Base-by-base conservation (phyloP, 2,113 vertebrate species). In the Aegotheles bennettii region DNA sequence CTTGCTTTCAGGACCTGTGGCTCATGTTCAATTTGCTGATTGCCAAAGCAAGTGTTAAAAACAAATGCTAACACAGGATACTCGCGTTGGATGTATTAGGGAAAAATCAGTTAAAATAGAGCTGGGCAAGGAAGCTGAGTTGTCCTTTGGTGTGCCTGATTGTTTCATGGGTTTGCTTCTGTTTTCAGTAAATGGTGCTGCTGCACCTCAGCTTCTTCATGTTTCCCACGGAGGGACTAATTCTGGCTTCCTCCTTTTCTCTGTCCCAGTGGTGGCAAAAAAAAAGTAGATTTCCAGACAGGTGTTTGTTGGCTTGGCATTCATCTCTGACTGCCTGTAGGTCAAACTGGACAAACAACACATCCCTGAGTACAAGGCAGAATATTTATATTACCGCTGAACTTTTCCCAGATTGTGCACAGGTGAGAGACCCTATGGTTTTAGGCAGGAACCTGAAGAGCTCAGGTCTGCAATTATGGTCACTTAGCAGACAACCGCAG, bases 401-500 rank as follows among this genome's bases (percentile, higher is more conserved):
- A 14, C 56, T 61, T 57, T 57, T 65, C 81, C 64, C 92, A 87
- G 85, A 33, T 56, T 75, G 69, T 25, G 56, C 88, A 33, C 64
- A 74, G 90, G 76, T 96, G 85, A 97, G 92, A 74, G 79, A 65
- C 75, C 82, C 82, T 40, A 26, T 69, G 65, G 82, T 86, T 82
- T 84, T 75, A 86, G 83, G 33, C 90, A 90, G 87, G 33, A 86
- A 76, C 79, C 57, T 57, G 83, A 90, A n/a, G 35, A 60, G 81
- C 85, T 73, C 60, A 20, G 60, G 60, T 81, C 79, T 51, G 84
- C 89, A 92, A 64, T 92, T 94, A 93, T 3, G 86, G 89, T 84
- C 94, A 87, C 93, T 97, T 93, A 95, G 93, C 93, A 89, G 93
- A 54, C 83, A 84, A 92, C 90, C 63, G 79, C 90, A 19, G 89